phyloP scores from a whole-genome alignment of 2,113 vertebrate genomes.

The Dissostichus mawsoni region DNA sequence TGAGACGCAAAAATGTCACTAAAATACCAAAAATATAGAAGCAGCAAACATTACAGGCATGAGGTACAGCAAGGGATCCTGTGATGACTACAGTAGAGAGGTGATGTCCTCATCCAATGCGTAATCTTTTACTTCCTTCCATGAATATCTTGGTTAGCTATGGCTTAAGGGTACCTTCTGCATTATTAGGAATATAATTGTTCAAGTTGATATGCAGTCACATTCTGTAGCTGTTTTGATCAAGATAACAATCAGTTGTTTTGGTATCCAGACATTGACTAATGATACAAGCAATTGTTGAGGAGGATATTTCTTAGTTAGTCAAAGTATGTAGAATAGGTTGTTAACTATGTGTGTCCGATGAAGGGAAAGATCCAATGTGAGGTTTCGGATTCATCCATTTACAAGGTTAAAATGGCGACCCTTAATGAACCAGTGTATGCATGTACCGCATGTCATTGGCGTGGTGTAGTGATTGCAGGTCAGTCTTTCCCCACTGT shows the following conservation, averaged over 20 bases:
- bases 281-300: slow-evolving; percentile 24
- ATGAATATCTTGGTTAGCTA: slow-evolving; percentile 78
- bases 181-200: slow-evolving; percentile 83
- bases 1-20: slow-evolving; percentile 93
- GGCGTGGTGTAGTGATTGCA: slow-evolving; percentile 61
- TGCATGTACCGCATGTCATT: slow-evolving; percentile 57
- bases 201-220: slow-evolving; percentile 84
- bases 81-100: slow-evolving; percentile 93
- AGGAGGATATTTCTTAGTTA: slow-evolving; percentile 32
- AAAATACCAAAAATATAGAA: slow-evolving; percentile 91
- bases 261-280: slow-evolving; percentile 46
- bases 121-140: slow-evolving; percentile 85
- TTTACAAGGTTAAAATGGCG: slow-evolving; percentile 48
- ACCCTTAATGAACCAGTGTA: slow-evolving; percentile 50
- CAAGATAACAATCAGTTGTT: slow-evolving; percentile 31
- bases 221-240: slow-evolving; percentile 70
- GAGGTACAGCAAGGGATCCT: slow-evolving; percentile 95
- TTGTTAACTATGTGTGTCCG: slow-evolving; percentile 27
- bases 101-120: slow-evolving; percentile 85
- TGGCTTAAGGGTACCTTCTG: slow-evolving; percentile 87
- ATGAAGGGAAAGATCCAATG: slow-evolving; percentile 33
- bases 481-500: slow-evolving; percentile 64
- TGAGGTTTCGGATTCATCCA: slow-evolving; percentile 38
- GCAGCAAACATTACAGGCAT: slow-evolving; percentile 98
- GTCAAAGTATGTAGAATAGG: slow-evolving; percentile 16